phyloP scores from a whole-genome alignment of 2,113 vertebrate species.

The Callopanchax toddi region DNA sequence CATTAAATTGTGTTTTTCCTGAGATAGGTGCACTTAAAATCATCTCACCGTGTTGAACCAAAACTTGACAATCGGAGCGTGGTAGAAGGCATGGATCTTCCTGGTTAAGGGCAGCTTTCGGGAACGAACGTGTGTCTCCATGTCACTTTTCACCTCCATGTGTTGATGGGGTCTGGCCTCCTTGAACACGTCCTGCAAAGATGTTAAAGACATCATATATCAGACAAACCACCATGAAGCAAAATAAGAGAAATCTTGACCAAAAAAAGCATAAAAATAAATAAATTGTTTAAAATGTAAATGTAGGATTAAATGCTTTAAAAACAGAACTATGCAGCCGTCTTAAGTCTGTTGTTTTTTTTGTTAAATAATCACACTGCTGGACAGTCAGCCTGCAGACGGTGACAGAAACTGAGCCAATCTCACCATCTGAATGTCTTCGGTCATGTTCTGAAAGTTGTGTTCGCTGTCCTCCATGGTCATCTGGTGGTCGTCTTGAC shows the following conservation, averaged over 20 bases:
- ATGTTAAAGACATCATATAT: constrained; percentile 16
- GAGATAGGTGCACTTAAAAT: background rate
- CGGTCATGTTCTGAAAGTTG: constrained; percentile 88
- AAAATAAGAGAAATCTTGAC: background rate
- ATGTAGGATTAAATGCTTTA: too few species aligned
- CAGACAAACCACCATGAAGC: constrained; percentile 17
- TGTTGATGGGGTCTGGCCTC: constrained; percentile 86
- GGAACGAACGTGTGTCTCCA: constrained; percentile 87
- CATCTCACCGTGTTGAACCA: constrained; percentile 94
- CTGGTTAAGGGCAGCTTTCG: constrained; percentile 92
- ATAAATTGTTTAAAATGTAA: too few species aligned
- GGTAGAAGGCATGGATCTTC: constrained; percentile 98
- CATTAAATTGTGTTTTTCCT: background rate
- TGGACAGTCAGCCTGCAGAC: background rate
- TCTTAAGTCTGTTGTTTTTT: too few species aligned
- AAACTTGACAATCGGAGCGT: constrained; percentile 98
- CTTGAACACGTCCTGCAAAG: constrained; percentile 92
- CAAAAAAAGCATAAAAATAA: too few species aligned
- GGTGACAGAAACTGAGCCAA: background rate
- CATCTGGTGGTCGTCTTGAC: constrained; percentile 97
- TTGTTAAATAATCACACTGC: background rate
- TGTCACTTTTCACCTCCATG: constrained; percentile 85
- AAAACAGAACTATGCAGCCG: too few species aligned
- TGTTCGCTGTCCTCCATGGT: constrained; percentile 99
- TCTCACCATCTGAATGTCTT: constrained; percentile 93